These are phyloP conservation scores for Megaptera novaeangliae DNA, from an alignment of 2,113 vertebrate species.

Conservation along the genomic window DNA sequence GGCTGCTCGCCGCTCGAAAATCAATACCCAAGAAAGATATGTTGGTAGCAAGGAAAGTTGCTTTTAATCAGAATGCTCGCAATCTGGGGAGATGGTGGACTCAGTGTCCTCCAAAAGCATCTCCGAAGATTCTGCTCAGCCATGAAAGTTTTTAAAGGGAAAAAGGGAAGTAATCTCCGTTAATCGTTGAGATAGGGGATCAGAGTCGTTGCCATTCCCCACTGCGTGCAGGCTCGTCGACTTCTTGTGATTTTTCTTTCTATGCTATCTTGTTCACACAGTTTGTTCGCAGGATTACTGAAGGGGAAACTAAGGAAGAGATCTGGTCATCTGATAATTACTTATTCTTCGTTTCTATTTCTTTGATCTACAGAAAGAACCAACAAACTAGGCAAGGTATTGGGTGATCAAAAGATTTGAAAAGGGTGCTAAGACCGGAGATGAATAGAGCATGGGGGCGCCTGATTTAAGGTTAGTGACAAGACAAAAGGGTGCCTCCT, in stretches of 20 bases:
- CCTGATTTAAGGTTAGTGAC: neutral
- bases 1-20: neutral
- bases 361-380: neutral
- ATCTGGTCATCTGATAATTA: neutral
- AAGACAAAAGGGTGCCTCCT: neutral
- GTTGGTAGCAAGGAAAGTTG: neutral
- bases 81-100: neutral
- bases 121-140: neutral
- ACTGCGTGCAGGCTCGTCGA: neutral
- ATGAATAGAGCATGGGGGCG: neutral
- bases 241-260: neutral
- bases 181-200: neutral
- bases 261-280: neutral
- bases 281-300: neutral
- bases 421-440: neutral
- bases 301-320: neutral
- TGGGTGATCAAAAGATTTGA: neutral
- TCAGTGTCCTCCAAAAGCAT: neutral
- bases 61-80: neutral
- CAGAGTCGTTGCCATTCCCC: neutral
- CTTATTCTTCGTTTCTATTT: neutral
- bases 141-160: neutral
- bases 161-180: neutral
- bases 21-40: neutral
- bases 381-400: neutral